phyloP scores from a whole-genome alignment of 2,113 vertebrate species.

The Tympanuchus pallidicinctus region DNA sequence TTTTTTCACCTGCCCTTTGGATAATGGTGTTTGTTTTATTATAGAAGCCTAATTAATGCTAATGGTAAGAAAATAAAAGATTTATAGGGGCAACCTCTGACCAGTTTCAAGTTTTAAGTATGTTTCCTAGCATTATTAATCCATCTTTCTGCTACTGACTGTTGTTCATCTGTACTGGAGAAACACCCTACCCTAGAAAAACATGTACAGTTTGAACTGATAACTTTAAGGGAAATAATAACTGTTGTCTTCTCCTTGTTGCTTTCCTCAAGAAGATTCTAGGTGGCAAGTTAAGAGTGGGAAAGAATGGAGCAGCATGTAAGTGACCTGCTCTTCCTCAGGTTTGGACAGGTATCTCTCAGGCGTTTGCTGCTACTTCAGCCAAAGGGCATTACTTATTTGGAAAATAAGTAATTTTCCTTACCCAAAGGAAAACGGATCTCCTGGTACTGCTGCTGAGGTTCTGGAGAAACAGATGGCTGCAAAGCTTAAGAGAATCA shows the following conservation, averaged over 20 bases:
- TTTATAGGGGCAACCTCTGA: background rate
- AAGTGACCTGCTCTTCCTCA: background rate
- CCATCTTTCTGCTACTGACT: background rate
- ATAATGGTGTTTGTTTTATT: background rate
- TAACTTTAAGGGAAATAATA: background rate
- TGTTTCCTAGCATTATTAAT: background rate
- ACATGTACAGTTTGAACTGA: background rate
- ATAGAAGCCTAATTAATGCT: background rate
- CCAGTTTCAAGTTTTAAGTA: constrained; percentile 6
- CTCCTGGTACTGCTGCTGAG: background rate
- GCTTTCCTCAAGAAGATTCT: background rate
- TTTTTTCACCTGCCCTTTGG: constrained; percentile 5
- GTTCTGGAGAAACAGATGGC: background rate
- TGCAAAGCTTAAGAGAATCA: background rate
- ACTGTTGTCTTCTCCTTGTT: rapidly evolving
- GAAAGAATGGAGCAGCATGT: background rate
- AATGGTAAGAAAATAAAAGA: constrained; percentile 9
- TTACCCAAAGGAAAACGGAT: background rate
- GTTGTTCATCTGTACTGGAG: background rate
- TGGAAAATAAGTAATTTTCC: background rate
- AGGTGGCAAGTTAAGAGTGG: background rate
- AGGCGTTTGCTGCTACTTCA: background rate
- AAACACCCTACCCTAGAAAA: background rate
- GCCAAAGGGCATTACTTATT: no score
- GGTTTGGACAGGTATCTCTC: background rate